Conservation (phyloP, 2,888 invertebrate genomes). For the Plebejus melissa region DNA sequence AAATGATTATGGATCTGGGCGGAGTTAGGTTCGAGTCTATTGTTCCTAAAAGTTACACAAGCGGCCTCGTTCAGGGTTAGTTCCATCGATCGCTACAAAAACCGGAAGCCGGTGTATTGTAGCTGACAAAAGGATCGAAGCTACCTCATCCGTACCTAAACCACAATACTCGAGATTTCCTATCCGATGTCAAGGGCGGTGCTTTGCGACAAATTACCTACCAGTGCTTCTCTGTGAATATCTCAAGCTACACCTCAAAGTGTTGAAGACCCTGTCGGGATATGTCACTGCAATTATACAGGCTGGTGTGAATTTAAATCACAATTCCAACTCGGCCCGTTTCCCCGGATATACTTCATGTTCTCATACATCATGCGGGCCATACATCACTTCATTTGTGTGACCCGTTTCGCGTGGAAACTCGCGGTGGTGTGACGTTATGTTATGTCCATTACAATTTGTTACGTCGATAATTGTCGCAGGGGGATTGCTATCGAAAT, state of each 20-base stretch:
- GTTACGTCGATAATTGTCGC: constrained; percentile 1
- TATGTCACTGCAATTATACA: background rate
- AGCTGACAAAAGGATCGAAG: constrained; percentile 26
- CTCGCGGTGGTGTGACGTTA: background rate
- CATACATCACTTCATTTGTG: constrained; percentile 13
- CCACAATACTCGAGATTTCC: background rate
- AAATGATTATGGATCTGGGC: background rate
- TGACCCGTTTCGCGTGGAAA: constrained; percentile 1
- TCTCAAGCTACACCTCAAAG: background rate
- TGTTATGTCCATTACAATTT: background rate
- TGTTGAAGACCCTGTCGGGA: background rate
- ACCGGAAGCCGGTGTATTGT: constrained; percentile 22
- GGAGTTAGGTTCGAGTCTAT: constrained; percentile 11
- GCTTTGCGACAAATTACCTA: background rate
- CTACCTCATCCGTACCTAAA: background rate
- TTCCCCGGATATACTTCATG: background rate
- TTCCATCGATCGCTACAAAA: constrained; percentile 29
- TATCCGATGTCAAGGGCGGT: background rate
- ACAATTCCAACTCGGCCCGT: background rate
- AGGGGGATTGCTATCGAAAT: background rate
- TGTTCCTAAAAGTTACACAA: constrained; percentile 18
- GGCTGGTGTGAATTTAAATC: background rate
- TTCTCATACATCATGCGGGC: background rate
- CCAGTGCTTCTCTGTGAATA: background rate
- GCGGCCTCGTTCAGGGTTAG: constrained; percentile 28